Evolutionary conservation across 2,888 invertebrate species (phyloP).

Genomic region (Cotesia congregata): DNA sequence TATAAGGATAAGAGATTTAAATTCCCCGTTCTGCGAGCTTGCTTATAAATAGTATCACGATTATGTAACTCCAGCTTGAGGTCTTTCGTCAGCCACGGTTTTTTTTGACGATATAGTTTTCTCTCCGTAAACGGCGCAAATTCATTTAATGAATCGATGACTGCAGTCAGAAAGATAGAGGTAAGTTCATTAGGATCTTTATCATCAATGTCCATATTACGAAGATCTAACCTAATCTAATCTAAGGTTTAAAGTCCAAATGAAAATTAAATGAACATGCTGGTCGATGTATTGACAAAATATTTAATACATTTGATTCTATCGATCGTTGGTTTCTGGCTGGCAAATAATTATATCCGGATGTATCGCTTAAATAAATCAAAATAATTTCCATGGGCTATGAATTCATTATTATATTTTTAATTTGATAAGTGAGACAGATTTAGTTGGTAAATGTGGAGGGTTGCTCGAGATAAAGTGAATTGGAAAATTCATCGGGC

Average conservation of each 20-base stretch:
- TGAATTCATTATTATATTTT: conserved; percentile 6
- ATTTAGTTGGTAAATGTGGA: neutral
- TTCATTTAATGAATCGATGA: too few relatives aligned
- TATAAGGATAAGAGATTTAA: too few relatives aligned
- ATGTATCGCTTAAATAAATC: conserved; percentile 29
- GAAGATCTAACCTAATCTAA: too few relatives aligned
- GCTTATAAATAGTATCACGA: too few relatives aligned
- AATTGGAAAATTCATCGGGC: neutral
- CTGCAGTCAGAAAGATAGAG: too few relatives aligned
- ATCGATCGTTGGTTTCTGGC: neutral
- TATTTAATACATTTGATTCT: neutral
- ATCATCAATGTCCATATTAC: too few relatives aligned
- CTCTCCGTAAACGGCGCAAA: too few relatives aligned
- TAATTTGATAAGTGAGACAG: neutral
- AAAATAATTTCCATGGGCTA: conserved; percentile 17
- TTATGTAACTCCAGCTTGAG: too few relatives aligned
- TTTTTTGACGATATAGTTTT: too few relatives aligned
- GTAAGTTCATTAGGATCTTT: too few relatives aligned
- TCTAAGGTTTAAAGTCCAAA: neutral
- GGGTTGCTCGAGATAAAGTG: neutral
- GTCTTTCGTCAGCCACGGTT: too few relatives aligned
- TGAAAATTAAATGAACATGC: neutral
- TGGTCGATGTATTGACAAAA: conserved; percentile 2
- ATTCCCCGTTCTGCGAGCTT: too few relatives aligned
- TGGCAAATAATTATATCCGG: conserved; percentile 4